Base-by-base conservation (phyloP, 2,113 vertebrate genomes). In the Colius striatus region DNA sequence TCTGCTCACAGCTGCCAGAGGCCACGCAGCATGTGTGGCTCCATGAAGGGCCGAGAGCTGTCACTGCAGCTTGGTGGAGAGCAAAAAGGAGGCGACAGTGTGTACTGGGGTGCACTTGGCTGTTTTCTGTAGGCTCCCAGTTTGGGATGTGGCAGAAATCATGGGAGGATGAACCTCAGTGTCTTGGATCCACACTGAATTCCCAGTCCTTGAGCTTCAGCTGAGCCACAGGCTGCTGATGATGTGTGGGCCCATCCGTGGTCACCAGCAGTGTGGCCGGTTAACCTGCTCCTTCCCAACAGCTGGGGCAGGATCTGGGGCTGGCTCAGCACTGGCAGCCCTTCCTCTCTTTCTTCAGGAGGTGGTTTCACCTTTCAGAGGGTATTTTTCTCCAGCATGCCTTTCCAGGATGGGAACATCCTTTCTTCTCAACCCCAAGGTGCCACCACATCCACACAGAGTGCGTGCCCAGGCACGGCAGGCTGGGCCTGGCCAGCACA, bases 291-390 rank as follows among this genome's bases (percentile, higher is more conserved):
- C 47, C 85, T 85, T 90, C 34, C 53, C 26, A 91, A 77, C 11
- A 91, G 92, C 87, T 87, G 90, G 89, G 84, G 57, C 71, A 57
- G 82, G 54, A 72, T 76, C 63, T 85, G 74, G 72, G 50, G 75
- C 20, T 36, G 70, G 26, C 67, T 91, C 92, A 94, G 92, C 88
- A 93, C 20, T 43, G 43, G 51, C 58, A 80, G 29, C 11, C n/a
- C 34, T 87, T 95, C 81, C 45, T 78, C 48, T 60, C 61, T 84
- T 81, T 77, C 76, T 84, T 80, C 83, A 63, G 36, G 79, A 84
- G 27, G 34, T 50, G 26, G 34, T 92, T 88, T 82, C 61, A 66
- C 60, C 71, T 68, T 68, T 83, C 30, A 70, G 41, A 58, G 9
- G 43, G 25, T 66, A 10, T 48, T 92, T 80, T 66, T 65, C 86